These are phyloP conservation scores for Trissolcus japonicus DNA, from an alignment of 2,888 invertebrate genomes.

Conservation along the genomic window DNA sequence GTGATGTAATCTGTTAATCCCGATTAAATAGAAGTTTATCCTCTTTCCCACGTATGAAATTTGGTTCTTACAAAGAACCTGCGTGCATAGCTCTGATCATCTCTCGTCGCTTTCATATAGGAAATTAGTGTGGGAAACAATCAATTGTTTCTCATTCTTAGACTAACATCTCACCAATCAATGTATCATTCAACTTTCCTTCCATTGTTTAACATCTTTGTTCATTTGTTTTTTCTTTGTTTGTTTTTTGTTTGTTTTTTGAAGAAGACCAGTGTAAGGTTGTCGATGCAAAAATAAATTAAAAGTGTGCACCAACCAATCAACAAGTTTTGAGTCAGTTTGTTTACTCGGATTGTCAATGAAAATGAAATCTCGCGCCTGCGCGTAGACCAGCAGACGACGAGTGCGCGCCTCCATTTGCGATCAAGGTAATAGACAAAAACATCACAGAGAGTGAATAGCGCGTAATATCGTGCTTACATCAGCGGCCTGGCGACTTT, in stretches of 20 bases:
- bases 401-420: not conserved
- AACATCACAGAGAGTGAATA: not conserved
- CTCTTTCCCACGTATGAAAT: constrained; percentile 19
- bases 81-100: not conserved
- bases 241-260: too few relatives aligned
- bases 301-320: not conserved
- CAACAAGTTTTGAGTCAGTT: too few relatives aligned
- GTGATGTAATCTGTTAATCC: constrained; percentile 17
- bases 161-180: not conserved
- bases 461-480: not conserved
- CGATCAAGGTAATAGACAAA: constrained; percentile 3
- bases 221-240: too few relatives aligned
- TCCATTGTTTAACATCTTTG: too few relatives aligned
- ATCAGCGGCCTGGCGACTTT: not conserved
- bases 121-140: constrained; percentile 20
- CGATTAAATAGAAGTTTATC: constrained; percentile 15
- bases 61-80: constrained; percentile 20
- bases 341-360: not conserved
- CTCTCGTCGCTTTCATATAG: constrained; percentile 3
- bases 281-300: not conserved
- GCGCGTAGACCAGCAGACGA: not conserved
- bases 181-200: too few relatives aligned
- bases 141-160: constrained; percentile 9
- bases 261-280: not conserved
- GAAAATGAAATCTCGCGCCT: not conserved